Evolutionary conservation across 2,113 vertebrate species (phyloP), one percentile per base, ranked within the genome.

Genomic region (Ictalurus furcatus): DNA sequence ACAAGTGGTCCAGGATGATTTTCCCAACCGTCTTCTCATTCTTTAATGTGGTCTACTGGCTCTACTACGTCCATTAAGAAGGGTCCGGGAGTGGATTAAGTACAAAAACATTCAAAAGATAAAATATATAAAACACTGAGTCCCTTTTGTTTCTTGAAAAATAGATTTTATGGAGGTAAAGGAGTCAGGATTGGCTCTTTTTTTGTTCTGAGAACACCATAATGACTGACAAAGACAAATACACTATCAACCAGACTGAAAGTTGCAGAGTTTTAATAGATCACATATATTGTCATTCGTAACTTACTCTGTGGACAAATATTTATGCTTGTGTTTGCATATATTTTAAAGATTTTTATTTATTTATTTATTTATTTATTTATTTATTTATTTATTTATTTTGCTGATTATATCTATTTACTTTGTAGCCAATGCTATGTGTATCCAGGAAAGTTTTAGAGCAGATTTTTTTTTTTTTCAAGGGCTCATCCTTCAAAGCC

Each of bases 31-130:
- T 99, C 94, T 99, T 99, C 96, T 98, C 97, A 94, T 99, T 99
- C 97, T 99, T 99, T 97, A 99, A 99, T 91, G 97, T 99, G 89
- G 96, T 99, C 95, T 99, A 99, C 93, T 99, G 98, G 98, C 98
- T 99, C 94, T 99, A 99, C 94, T 99, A 99, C 92, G 97, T 99
- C 95, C 99, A 99, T 97, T 99, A 99, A 98, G 94, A 93, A 90
- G 92, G 92, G 37, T 92, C 91, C 92, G 93, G 94, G 90, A 91
- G 1, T 25, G 61, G 92, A 79, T n/a, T 90, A 94, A 94, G 93
- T 88, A 85, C 81, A 67, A 40, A 90, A 87, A 91, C 89, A 48
- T 84, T 71, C 87, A 92, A 89, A 88, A 89, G 74, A 65, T 89
- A 89, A 91, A 84, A 88, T 67, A 92, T 44, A 88, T 91, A 79